Evolutionary conservation across 2,113 vertebrate species (phyloP).

Genomic region (Toxotes jaculatrix): DNA sequence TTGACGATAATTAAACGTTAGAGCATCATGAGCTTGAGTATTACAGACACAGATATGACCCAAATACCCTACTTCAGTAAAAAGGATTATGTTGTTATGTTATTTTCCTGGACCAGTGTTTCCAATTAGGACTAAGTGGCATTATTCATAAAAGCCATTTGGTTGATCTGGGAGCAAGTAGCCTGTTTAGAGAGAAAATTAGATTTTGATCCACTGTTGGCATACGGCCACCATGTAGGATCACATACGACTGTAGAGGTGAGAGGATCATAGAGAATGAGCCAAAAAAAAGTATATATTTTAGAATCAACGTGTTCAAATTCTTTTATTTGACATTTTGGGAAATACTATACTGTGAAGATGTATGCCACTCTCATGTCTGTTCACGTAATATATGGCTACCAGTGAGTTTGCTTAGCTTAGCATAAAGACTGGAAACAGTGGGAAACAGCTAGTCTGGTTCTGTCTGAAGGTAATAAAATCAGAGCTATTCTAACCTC

Average conservation of each 20-base stretch:
- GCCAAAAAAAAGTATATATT: background rate
- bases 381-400: background rate
- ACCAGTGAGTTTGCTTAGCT: background rate
- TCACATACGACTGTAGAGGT: conserved; percentile 31
- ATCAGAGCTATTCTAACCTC: background rate
- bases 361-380: background rate
- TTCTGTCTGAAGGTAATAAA: background rate
- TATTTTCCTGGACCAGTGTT: conserved; percentile 64
- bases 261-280: conserved; percentile 14
- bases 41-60: conserved; percentile 80
- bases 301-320: background rate
- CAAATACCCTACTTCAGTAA: conserved; percentile 73
- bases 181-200: conserved; percentile 70
- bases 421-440: background rate
- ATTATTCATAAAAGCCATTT: conserved; percentile 78
- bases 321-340: background rate
- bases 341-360: background rate
- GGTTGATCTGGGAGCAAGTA: conserved; percentile 74
- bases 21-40: conserved; percentile 66
- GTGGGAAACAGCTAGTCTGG: background rate
- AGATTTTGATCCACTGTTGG: conserved; percentile 62
- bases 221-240: conserved; percentile 29
- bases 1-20: conserved; percentile 69
- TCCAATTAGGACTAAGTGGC: conserved; percentile 82
- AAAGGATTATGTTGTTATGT: conserved; percentile 73